Evolutionary conservation across 2,113 vertebrate genomes (phyloP), one percentile per base, ranked within the genome.

Genomic region (Bujurquina vittata): DNA sequence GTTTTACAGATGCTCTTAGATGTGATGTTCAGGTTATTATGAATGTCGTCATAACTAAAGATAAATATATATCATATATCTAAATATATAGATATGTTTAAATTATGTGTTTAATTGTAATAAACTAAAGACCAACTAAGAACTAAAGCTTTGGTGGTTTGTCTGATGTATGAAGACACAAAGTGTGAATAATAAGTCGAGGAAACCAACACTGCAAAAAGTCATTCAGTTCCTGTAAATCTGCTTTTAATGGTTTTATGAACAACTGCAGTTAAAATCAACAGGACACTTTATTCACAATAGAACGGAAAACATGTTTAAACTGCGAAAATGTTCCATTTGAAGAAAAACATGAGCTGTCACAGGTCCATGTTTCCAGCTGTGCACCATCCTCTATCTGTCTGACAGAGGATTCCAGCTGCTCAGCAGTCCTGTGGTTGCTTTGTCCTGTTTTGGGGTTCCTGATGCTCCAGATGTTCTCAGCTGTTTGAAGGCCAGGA

Each of bases 1-100:
- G 88, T 94, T 93, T 90, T 65, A 83, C 77, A 88, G 69, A 92
- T 78, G 88, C 92, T 90, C 83, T 87, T 91, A 91, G 87, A 89
- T 88, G 89, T 94, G 84, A 88, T 58, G 88, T 92, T 93, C 90
- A 93, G 83, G 90, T 92, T 89, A 86, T 79, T 76, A 85, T 95
- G 81, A 93, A 92, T 95, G 94, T 96, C 85, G 84, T 87, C 89
- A 91, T 80, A 88, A 92, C 83, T 87, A 83, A 91, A 93, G 92
- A 67, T 92, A 81, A 85, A 91, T 83, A 89, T 87, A 55, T 69
- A 74, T 49, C 35, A 75, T 65, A 81, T 1, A 22, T 43, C 10
- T 43, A 43, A 12, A 80, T 72, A 85, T 75, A 46, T 59, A 65
- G 72, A 15, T 79, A 69, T 87, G 75, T 89, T 86, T 49, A 74